phyloP scores from a whole-genome alignment of 2,797 vertebrate genomes.

The Tauraco hartlaubi region DNA sequence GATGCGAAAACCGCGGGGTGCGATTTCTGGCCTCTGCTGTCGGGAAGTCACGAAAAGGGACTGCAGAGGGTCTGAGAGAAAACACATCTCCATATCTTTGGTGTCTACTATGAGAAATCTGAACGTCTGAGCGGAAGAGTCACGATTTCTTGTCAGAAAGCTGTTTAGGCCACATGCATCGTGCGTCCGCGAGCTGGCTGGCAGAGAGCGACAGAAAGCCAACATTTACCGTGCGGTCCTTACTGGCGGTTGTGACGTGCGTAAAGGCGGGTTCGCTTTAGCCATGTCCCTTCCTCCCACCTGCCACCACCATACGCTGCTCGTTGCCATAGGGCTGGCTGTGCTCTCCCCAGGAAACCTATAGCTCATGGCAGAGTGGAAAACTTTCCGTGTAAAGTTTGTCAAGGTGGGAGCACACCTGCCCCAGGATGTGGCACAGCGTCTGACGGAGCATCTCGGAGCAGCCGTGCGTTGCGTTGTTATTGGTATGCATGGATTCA shows the following conservation, averaged over 20 bases:
- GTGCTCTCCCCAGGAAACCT: not conserved
- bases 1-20: not conserved
- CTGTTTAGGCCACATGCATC: not conserved
- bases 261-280: accelerated
- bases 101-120: not conserved
- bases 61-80: not conserved
- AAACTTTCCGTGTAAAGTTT: not conserved
- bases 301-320: not conserved
- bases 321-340: not conserved
- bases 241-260: not conserved
- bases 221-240: not conserved
- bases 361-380: not conserved
- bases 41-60: not conserved
- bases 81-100: accelerated
- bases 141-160: not conserved
- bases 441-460: not conserved
- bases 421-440: accelerated
- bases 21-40: not conserved
- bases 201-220: not conserved
- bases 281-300: not conserved
- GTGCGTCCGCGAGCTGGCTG: not conserved
- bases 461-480: accelerated
- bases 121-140: not conserved
- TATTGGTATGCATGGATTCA: not conserved
- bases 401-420: not conserved